Conservation (phyloP, 2,113 vertebrate species). For the Nothoprocta pentlandii region DNA sequence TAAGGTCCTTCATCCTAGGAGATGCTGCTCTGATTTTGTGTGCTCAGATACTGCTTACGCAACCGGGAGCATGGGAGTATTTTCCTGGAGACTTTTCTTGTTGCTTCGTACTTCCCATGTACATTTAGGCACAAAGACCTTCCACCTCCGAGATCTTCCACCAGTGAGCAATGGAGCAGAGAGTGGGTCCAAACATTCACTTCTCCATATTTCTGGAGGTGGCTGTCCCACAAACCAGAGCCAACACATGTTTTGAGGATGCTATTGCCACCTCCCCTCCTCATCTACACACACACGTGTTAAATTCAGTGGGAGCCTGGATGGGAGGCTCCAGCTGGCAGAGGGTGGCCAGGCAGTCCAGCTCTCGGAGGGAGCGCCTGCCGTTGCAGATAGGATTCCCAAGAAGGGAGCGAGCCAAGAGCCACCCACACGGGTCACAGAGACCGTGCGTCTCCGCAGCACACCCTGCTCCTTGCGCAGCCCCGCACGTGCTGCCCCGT, state of each 20-base stretch:
- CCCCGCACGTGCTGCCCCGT: slow-evolving; percentile 2
- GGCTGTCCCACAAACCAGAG: background rate
- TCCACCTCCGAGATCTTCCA: background rate
- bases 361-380: slow-evolving; percentile 11
- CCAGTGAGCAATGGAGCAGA: background rate
- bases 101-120: background rate
- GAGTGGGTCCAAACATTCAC: background rate
- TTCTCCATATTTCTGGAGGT: background rate
- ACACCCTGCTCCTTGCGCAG: background rate
- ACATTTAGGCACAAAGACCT: background rate
- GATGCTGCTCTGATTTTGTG: background rate
- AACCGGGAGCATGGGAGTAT: background rate
- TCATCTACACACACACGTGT: background rate
- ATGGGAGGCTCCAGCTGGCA: background rate
- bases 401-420: slow-evolving; percentile 69
- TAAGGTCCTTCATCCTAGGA: background rate
- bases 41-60: background rate
- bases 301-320: rapidly evolving
- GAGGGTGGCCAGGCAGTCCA: slow-evolving; percentile 19
- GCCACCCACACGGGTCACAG: slow-evolving; percentile 60
- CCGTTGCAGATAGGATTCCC: background rate
- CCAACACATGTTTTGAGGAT: background rate
- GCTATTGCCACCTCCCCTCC: background rate
- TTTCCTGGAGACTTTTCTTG: background rate
- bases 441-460: slow-evolving; percentile 30